Evolutionary conservation across 2,113 vertebrate species (phyloP), one percentile per base, ranked within the genome.

Genomic region (Platanista minor): DNA sequence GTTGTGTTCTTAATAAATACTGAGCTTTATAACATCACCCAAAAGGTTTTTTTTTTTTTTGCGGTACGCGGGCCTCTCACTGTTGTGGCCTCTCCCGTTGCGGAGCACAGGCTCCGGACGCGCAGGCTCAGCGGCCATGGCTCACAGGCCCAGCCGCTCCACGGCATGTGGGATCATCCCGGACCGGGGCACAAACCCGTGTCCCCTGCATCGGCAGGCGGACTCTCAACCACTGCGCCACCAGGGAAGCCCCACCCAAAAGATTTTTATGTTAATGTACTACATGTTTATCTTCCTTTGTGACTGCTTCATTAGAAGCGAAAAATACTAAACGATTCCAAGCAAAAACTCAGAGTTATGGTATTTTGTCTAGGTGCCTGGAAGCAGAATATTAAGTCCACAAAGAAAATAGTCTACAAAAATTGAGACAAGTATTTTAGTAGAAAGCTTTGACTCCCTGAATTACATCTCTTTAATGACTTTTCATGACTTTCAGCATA

Each of bases 271-370:
- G 33, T 82, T 95, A 88, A 86, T 91, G 23, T 33, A 86, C 21
- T 90, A 5, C 2, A 86, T 74, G 54, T 93, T 91, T 92, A 72
- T 97, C n/a, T 93, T 90, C 54, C 49, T 78, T 54, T 61, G 27
- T 69, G 46, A 61, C 31, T 86, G 33, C 69, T 93, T 91, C 71
- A 77, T 82, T 94, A 92, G 43, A 85, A 80, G 20, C 49, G 2
- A 96, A 96, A 95, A 86, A 86, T 74, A 88, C n/a, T 92, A 88
- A 96, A 62, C 49, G 31, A 82, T 80, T 85, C 31, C 14, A 95
- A 95, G 75, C 27, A 64, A 95, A 90, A 93, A 6, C 61, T 95
- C 41, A 31, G 20, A 72, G 18, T 86, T 87, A 81, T 2, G 49
- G 25, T 77, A 88, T 94, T 91, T 88, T 78, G 52, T 85, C 54